Base-by-base conservation (phyloP, 1,140 invertebrate species). In the Drosophila chauvacae region DNA sequence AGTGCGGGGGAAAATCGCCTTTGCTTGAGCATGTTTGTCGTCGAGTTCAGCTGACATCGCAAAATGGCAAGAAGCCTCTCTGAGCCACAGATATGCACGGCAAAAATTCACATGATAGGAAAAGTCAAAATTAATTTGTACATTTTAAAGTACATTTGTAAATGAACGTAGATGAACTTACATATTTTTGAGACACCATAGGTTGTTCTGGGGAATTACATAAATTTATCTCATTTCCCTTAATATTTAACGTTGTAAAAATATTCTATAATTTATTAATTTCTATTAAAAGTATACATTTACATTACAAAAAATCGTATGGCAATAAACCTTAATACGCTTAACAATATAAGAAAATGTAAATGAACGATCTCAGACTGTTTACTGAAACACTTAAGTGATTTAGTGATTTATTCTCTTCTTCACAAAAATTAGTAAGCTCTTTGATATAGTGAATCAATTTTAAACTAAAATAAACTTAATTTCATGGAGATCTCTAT, bases 11-110 rank as follows among this genome's bases (percentile, higher is more conserved):
- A 39, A 55, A 48, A 74, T 53, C 39, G 50, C 55, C 51, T 37
- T 45, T 55, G 72, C 73, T 51, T 76, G 47, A 78, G 76, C 76
- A 78, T 78, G 76, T 71, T 71, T 78, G 76, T 78, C 76, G 76
- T 78, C 76, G 65, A 63, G 76, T 70, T 78, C 65, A 57, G 75
- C 75, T 78, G 75, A 78, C 75, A 62, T 60, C 58, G 74, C 75
- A 78, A 78, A 78, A 78, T 56, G 57, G 74, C 74, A 78, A 78
- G 74, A 66, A 77, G 74, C 47, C 48, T 68, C 73, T 77, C 37
- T 58, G 51, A 71, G 66, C 53, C 53, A n/a, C 35, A 39, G 53
- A 39, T 56, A 28, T 71, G 18, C 62, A 65, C 57, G 0, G 62
- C n/a, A 35, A 65, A 9, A 57, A 30, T n/a, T 16, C 2, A 7